These are phyloP conservation scores for Leucopsar rothschildi DNA, from an alignment of 2,113 vertebrate genomes.

Conservation along the genomic window DNA sequence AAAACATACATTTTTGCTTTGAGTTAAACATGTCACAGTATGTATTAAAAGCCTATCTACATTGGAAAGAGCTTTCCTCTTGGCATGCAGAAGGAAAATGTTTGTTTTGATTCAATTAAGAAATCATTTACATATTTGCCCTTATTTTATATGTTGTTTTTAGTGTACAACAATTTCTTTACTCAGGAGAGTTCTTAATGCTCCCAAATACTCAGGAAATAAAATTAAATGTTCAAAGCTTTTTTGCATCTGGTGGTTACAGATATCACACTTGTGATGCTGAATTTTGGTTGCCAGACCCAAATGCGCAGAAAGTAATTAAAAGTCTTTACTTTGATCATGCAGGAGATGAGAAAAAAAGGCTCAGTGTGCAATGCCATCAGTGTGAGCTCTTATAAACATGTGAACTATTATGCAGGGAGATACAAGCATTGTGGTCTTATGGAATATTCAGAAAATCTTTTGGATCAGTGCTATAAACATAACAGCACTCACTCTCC, in stretches of 20 bases:
- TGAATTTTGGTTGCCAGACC: slow-evolving; percentile 40
- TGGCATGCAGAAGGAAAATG: slow-evolving; percentile 32
- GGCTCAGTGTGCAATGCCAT: background rate
- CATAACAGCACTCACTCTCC: background rate
- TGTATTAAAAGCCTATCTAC: slow-evolving; percentile 45
- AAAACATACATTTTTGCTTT: background rate
- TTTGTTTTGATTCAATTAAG: slow-evolving; percentile 71
- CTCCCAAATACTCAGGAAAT: slow-evolving; percentile 61
- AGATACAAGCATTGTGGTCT: background rate
- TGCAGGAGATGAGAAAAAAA: background rate
- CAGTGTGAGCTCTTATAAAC: background rate
- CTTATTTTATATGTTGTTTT: slow-evolving; percentile 58
- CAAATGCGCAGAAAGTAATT: background rate
- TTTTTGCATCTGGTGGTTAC: slow-evolving; percentile 59
- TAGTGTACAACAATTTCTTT: slow-evolving; percentile 10
- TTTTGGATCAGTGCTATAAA: background rate
- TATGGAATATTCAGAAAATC: background rate
- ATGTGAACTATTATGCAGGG: background rate
- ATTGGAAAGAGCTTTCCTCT: background rate
- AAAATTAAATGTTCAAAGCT: slow-evolving; percentile 64
- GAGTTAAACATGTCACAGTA: background rate
- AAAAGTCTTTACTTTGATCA: background rate
- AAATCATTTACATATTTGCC: slow-evolving; percentile 59
- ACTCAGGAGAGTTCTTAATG: slow-evolving; percentile 60
- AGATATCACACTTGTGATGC: slow-evolving; percentile 40